Conservation (phyloP, 2,888 invertebrate species). For the Tethea ocularis region DNA sequence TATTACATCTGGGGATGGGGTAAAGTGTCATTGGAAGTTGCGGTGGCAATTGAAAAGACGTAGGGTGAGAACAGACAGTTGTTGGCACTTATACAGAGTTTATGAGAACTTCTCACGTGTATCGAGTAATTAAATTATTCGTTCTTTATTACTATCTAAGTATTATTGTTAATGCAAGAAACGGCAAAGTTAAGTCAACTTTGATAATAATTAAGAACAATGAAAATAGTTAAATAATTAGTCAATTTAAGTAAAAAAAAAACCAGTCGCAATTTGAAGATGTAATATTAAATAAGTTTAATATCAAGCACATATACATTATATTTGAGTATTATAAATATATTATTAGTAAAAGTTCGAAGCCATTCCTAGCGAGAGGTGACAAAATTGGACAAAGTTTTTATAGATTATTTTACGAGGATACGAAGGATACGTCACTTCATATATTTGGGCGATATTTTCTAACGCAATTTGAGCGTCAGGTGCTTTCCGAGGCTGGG, state of each 20-base stretch:
- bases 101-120: neutral
- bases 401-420: constrained; percentile 68
- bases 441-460: constrained; percentile 41
- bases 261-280: too few species aligned
- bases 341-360: neutral
- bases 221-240: too few species aligned
- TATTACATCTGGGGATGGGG: constrained; percentile 34
- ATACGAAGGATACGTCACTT: constrained; percentile 41
- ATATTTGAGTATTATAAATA: too few species aligned
- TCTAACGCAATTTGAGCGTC: constrained; percentile 36
- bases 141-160: too few species aligned
- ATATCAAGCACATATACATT: too few species aligned
- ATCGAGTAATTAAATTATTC: too few species aligned
- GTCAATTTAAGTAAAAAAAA: too few species aligned
- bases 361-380: constrained; percentile 38
- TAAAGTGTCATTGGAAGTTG: constrained; percentile 3
- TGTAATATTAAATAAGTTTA: too few species aligned
- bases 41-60: neutral
- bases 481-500: constrained; percentile 33
- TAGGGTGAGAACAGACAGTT: constrained; percentile 9
- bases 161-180: too few species aligned
- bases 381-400: constrained; percentile 70
- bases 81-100: neutral
- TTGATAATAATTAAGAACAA: too few species aligned
- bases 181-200: too few species aligned